Conservation (phyloP, 1,140 invertebrate species). For the Harpegnathos saltator region DNA sequence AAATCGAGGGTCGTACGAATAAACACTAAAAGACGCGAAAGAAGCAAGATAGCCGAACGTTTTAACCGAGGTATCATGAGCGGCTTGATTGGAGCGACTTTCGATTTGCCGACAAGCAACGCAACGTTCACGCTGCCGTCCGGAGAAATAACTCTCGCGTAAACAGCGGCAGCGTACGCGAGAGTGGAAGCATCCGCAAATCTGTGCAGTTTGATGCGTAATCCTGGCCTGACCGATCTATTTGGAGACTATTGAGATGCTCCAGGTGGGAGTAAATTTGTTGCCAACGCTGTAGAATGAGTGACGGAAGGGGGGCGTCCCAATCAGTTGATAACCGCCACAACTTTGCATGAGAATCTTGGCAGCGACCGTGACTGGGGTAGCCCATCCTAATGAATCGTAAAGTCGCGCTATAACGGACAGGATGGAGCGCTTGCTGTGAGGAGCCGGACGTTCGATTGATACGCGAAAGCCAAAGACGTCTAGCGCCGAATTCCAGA, state of each 20-base stretch:
- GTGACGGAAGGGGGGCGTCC: background rate
- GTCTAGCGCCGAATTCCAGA: background rate
- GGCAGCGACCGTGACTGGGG: background rate
- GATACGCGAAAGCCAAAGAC: background rate
- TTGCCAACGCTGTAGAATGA: background rate
- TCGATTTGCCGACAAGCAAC: no score
- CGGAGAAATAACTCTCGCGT: background rate
- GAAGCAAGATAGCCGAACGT: background rate
- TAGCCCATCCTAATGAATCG: background rate
- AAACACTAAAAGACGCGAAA: no score
- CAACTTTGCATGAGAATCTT: constrained; percentile 4
- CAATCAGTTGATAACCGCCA: background rate
- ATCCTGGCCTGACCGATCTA: background rate
- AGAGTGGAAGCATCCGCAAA: background rate
- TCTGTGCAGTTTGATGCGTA: background rate
- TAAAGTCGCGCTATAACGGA: background rate
- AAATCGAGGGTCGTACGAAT: background rate
- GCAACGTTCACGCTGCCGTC: background rate
- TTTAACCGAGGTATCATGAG: background rate
- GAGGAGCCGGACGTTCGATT: no score
- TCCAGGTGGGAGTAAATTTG: background rate
- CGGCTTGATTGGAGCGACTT: constrained; percentile 19
- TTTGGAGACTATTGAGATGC: background rate
- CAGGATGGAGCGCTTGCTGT: background rate
- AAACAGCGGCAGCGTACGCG: constrained; percentile 6